phyloP scores from a whole-genome alignment of 2,113 vertebrate species.

The Gobio gobio region DNA sequence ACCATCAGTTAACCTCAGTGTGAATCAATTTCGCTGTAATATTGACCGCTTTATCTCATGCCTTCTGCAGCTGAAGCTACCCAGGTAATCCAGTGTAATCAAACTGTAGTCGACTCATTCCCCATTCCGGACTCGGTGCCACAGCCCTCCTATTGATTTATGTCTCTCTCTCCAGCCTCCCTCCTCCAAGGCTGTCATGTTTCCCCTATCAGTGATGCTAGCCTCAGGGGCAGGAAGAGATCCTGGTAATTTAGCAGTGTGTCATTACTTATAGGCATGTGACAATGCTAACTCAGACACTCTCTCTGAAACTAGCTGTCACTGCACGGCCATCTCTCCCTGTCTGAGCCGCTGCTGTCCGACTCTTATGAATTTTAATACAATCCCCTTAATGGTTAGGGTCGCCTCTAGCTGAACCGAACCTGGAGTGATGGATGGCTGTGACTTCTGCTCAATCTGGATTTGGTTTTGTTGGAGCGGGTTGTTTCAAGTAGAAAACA shows the following conservation, averaged over 20 bases:
- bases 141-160: constrained; percentile 69
- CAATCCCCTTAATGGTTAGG: constrained; percentile 55
- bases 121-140: constrained; percentile 46
- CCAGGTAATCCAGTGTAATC: constrained; percentile 67
- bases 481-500: constrained; percentile 19
- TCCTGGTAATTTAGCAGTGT: constrained; percentile 63
- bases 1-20: constrained; percentile 12
- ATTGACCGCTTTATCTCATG: constrained; percentile 45
- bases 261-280: constrained; percentile 63
- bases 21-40: constrained; percentile 30
- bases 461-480: constrained; percentile 29
- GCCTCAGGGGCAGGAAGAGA: constrained; percentile 60
- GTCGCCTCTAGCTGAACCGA: constrained; percentile 52
- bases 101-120: constrained; percentile 62
- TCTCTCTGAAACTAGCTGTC: constrained; percentile 51
- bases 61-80: constrained; percentile 4
- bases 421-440: constrained; percentile 53
- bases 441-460: constrained; percentile 38
- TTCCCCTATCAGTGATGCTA: constrained; percentile 64
- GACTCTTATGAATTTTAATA: constrained; percentile 61
- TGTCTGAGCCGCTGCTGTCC: constrained; percentile 44
- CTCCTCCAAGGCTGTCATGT: constrained; percentile 71
- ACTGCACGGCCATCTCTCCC: constrained; percentile 31
- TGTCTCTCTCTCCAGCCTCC: constrained; percentile 61
- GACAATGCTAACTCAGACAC: constrained; percentile 55